Percentiles rank a stretch among this genome's conserved stretches.
These are phyloP conservation scores for Buceros bicornis DNA, from an alignment of 2,797 vertebrate genomes.

Conservation along the genomic window DNA sequence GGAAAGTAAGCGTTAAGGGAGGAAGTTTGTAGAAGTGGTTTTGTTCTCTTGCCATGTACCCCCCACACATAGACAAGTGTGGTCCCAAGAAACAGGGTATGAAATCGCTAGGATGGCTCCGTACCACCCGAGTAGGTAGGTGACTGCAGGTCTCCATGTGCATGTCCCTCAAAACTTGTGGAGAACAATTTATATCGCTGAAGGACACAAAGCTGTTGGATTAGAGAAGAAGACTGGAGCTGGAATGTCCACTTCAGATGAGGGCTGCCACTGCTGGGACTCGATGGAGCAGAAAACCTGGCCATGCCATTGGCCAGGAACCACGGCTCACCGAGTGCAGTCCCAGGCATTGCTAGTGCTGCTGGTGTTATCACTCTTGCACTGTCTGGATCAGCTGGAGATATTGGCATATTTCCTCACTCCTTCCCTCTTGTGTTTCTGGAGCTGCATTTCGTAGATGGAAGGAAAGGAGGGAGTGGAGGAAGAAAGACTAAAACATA, in stretches of 20 bases:
- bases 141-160: neutral
- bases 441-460: neutral
- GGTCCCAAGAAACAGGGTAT: neutral
- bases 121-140: rapidly evolving
- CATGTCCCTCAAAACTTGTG: neutral
- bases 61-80: neutral
- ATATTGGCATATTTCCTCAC: neutral
- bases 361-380: neutral
- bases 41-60: neutral
- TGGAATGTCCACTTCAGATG: neutral
- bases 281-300: neutral
- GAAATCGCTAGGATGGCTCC: neutral
- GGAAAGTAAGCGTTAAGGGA: constrained; percentile 64
- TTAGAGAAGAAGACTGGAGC: neutral
- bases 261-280: neutral
- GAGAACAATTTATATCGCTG: neutral
- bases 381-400: neutral
- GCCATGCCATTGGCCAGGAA: neutral
- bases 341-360: too few relatives aligned
- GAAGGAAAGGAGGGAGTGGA: neutral
- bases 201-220: neutral
- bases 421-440: neutral
- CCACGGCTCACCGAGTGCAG: rapidly evolving
- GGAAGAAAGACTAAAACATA: neutral
- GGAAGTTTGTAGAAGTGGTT: neutral